These are phyloP conservation scores for Apteryx mantelli DNA, from an alignment of 2,113 vertebrate genomes.

Conservation along the genomic window DNA sequence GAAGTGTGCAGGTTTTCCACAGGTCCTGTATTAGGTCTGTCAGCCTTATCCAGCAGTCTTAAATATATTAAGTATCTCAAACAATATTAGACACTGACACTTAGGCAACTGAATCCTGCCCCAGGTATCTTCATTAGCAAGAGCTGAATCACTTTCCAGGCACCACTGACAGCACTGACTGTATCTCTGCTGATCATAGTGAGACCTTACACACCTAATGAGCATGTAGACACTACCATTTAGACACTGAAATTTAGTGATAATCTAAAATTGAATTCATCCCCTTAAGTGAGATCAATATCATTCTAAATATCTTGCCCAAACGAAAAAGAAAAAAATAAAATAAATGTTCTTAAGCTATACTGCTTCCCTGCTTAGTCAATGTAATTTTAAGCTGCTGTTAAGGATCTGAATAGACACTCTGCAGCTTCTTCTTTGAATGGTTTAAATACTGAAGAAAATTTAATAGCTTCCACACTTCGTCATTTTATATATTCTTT, in stretches of 20 bases:
- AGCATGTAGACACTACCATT: background rate
- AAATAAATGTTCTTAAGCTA: background rate
- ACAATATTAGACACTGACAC: background rate
- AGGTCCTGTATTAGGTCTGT: background rate
- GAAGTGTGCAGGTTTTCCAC: background rate
- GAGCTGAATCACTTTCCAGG: background rate
- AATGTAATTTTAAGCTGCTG: background rate
- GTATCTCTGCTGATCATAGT: fast-evolving
- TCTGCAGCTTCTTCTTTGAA: background rate
- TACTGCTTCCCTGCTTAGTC: background rate
- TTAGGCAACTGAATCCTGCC: background rate
- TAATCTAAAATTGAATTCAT: background rate
- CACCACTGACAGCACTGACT: background rate
- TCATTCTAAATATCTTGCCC: background rate
- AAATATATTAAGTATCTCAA: background rate
- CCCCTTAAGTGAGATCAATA: background rate
- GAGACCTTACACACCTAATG: background rate
- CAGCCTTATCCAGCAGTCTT: background rate
- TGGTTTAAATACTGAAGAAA: background rate
- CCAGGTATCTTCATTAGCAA: background rate
- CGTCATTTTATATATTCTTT: background rate
- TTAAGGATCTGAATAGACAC: background rate
- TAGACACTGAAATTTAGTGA: background rate
- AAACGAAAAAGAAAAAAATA: background rate
- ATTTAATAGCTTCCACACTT: background rate